Evolutionary conservation across 1,140 invertebrate genomes (phyloP).

Genomic region (Radopholus similis): DNA sequence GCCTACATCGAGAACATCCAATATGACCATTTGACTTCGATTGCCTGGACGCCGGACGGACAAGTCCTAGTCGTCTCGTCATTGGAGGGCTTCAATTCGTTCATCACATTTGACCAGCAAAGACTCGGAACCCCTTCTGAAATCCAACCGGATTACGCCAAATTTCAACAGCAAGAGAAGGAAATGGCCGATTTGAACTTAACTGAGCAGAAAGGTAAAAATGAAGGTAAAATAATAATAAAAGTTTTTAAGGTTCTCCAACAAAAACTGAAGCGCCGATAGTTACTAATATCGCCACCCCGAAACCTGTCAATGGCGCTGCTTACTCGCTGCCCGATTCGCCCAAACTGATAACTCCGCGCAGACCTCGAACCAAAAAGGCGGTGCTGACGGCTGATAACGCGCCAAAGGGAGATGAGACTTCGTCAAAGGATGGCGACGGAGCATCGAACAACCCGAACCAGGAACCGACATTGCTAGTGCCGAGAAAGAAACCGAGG

Average conservation of each 20-base stretch:
- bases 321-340: slow-evolving; percentile 3
- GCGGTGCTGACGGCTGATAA: background rate
- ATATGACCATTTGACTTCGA: slow-evolving; percentile 38
- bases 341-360: slow-evolving; percentile 4
- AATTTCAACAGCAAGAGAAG: background rate
- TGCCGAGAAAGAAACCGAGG: slow-evolving; percentile 6
- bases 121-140: slow-evolving; percentile 1
- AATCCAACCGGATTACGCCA: background rate
- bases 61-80: slow-evolving; percentile 40
- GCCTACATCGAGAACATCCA: slow-evolving; percentile 39
- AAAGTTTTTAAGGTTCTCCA: no score
- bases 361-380: background rate
- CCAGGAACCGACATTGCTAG: no score
- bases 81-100: slow-evolving; percentile 39
- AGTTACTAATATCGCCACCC: background rate
- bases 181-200: no score
- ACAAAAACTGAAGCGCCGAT: no score
- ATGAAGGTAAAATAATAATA: no score
- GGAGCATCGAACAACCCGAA: no score
- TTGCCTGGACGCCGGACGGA: slow-evolving; percentile 45
- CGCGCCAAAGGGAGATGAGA: background rate
- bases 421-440: background rate
- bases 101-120: slow-evolving; percentile 19
- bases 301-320: background rate
- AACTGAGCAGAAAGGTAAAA: no score